Evolutionary conservation across 2,113 vertebrate genomes (phyloP).

Genomic region (Sapajus apella): DNA sequence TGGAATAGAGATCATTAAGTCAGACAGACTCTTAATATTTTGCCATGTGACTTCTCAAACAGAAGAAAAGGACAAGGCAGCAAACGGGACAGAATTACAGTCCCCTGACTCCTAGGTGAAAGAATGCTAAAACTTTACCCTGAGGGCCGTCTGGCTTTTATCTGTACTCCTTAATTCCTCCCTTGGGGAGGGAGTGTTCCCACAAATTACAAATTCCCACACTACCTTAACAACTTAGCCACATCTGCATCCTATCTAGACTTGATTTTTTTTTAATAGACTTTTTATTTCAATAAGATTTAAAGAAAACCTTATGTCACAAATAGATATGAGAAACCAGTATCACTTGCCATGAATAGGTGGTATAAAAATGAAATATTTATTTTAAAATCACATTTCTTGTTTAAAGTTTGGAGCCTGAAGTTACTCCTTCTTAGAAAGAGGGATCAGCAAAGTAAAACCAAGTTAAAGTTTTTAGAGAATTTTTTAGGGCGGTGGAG

Average conservation of each 20-base stretch:
- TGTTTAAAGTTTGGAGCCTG: neutral
- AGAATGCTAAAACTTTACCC: neutral
- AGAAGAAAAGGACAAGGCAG: neutral
- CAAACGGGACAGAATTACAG: neutral
- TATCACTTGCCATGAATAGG: neutral
- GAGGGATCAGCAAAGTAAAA: neutral
- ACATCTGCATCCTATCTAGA: neutral
- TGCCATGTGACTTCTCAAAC: neutral
- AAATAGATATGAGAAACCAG: neutral
- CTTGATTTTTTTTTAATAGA: neutral
- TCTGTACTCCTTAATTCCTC: neutral
- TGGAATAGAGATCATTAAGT: neutral
- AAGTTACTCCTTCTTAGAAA: neutral
- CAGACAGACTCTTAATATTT: neutral
- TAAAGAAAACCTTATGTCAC: conserved; percentile 3
- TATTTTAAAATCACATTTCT: neutral
- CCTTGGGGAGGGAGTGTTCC: neutral
- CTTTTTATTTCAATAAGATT: neutral
- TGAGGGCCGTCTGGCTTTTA: neutral
- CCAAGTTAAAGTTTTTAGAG: neutral
- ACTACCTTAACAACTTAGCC: neutral
- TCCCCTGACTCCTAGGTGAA: neutral
- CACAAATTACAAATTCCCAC: neutral
- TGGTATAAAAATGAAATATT: neutral
- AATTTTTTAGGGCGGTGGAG: neutral